Conservation (phyloP, 2,888 invertebrate genomes). For the Theretra japonica region DNA sequence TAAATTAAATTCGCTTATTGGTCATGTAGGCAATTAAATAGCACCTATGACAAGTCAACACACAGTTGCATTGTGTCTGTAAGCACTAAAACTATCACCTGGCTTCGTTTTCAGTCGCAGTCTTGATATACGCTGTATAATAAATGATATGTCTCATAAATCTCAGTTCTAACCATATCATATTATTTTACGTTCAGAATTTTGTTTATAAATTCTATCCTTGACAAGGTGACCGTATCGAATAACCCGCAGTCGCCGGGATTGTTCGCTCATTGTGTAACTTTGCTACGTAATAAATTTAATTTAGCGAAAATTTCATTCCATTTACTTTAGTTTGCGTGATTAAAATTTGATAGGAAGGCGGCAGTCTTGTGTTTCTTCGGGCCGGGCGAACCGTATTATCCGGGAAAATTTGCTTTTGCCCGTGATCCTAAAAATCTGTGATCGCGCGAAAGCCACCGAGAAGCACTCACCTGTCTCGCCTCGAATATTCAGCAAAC, state of each 20-base stretch:
- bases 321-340: background rate
- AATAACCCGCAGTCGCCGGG: background rate
- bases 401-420: constrained; percentile 10
- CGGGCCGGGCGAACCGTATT: constrained; percentile 13
- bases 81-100: too few species aligned
- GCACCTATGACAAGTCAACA: too few species aligned
- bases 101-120: too few species aligned
- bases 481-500: constrained; percentile 15
- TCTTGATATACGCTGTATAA: too few species aligned
- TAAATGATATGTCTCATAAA: too few species aligned
- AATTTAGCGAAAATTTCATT: background rate
- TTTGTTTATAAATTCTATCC: background rate
- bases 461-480: constrained; percentile 9
- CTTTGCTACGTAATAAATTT: background rate
- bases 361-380: constrained; percentile 2
- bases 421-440: constrained; percentile 8
- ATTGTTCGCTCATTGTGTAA: background rate
- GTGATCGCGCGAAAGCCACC: background rate
- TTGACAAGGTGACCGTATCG: background rate
- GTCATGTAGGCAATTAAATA: too few species aligned
- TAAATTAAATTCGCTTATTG: too few species aligned
- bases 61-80: too few species aligned
- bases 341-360: constrained; percentile 26
- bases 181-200: background rate
- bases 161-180: too few species aligned